Base-by-base conservation (phyloP, 2,113 vertebrate species). In the Rhinolophus sinicus region DNA sequence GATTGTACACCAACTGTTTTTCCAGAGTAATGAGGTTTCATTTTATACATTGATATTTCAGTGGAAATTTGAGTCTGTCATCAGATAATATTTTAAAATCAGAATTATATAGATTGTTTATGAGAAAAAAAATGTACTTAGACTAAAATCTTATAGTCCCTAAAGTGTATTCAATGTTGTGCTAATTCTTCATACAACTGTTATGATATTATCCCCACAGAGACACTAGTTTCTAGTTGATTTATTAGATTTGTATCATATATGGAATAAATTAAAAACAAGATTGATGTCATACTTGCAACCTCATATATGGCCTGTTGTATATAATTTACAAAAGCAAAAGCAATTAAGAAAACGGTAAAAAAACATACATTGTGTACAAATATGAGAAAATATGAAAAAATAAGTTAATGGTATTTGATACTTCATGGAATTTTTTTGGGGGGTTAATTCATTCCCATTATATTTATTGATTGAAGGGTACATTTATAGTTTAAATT, bases 191-290 rank as follows among this genome's bases (percentile, higher is more conserved):
- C 58, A 50, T 38, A 13, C 30, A 78, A n/a, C 6, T 33, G 12
- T n/a, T 72, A 54, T 52, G 19, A 26, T 64, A 1, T 40, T 38
- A 78, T 72, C 19, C 5, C 19, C 21, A 92, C 10, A 65, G 9
- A 16, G 40, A 64, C 70, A 18, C 7, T 14, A 2, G 5, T 83
- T 83, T 75, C 50, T 11, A 30, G 35, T 58, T 35, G 7, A 77
- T 75, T 35, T 52, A 65, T 78, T 88, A 70, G 0, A 67, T 94
- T 88, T 84, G 83, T 56, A 77, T 96, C 19, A 92, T 62, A 44
- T 33, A 40, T 13, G 4, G 2, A 30, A 77, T 65, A 8, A 65
- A 92, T 44, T 65, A 69, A 64, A 33, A 40, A 77, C 22, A 58
- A 60, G 24, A n/a, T 54, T 52, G 11, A 44, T 40, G 19, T 77